Conservation (phyloP, 2,113 vertebrate genomes). For the Haemorhous mexicanus region DNA sequence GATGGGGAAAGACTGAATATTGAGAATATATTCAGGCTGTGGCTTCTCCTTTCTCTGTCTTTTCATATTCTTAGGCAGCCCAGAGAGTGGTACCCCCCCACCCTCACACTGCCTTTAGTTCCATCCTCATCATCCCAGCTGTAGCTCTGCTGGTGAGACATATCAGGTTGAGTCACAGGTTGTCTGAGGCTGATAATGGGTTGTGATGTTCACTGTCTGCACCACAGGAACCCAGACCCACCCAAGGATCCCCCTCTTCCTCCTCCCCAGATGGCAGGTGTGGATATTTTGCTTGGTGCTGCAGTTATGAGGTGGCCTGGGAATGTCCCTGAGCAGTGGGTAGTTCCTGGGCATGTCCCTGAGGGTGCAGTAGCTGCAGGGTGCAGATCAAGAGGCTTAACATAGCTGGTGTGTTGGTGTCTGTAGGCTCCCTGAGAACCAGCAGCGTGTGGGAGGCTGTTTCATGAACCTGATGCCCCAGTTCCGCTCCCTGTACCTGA, state of each 20-base stretch:
- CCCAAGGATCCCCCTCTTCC: not conserved
- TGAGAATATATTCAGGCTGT: not conserved
- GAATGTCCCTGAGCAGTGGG: not conserved
- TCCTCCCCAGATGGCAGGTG: not conserved
- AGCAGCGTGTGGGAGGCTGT: constrained; percentile 89
- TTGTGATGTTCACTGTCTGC: not conserved
- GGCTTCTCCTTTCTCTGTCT: not conserved
- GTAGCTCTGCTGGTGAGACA: not conserved
- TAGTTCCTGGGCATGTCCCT: not conserved
- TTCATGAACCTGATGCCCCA: constrained; percentile 89
- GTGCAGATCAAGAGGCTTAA: not conserved
- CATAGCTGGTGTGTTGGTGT: not conserved
- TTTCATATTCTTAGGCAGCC: not conserved
- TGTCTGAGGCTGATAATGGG: not conserved
- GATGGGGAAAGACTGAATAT: not conserved
- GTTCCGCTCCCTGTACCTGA: constrained; percentile 88
- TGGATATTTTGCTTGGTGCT: not conserved
- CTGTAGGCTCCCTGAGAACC: constrained; percentile 85
- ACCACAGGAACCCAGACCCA: not conserved
- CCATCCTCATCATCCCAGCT: not conserved
- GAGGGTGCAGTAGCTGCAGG: not conserved
- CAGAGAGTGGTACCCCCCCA: not conserved
- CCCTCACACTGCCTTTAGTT: not conserved
- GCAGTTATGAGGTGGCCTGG: not conserved
- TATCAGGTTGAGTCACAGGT: not conserved